Base-by-base conservation (phyloP, 1,140 invertebrate genomes). In the Megathymus violae region DNA sequence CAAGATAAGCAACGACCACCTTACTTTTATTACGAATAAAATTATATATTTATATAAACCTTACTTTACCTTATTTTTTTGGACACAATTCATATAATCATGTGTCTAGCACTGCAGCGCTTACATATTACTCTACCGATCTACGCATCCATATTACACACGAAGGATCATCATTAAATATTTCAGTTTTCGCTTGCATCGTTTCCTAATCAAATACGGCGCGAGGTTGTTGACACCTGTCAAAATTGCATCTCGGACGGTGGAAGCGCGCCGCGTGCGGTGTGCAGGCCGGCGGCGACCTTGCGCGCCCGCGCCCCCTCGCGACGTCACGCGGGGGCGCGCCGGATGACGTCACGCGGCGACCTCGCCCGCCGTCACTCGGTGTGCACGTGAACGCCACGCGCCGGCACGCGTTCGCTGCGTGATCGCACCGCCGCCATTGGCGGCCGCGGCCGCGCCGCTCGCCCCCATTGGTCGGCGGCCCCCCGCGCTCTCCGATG, bases 321-420 rank as follows among this genome's bases (percentile, higher is more conserved):
- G 51, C 67, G 71, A 88, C 81, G 82, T 81, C 85, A 84, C 64
- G 82, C 81, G 88, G 84, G 84, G 85, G 85, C 81, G 81, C 85
- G 85, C 82, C 83, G 85, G 68, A 5, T 86, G 85, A 83, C 81
- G 86, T 93, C 92, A 93, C 92, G 87, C 91, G 78, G 89, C 82
- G 84, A 84, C 88, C 82, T 85, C 82, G 82, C 73, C 70, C 73
- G 69, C 86, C 91, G 83, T 80, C 92, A 93, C 86, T 87, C 91
- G 73, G 60, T 68, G n/a, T n/a, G n/a, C n/a, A n/a, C n/a, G n/a
- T n/a, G n/a, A n/a, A n/a, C n/a, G n/a, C n/a, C n/a, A n/a, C n/a
- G n/a, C n/a, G n/a, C n/a, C n/a, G n/a, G n/a, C n/a, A n/a, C n/a
- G n/a, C n/a, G n/a, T n/a, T n/a, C n/a, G n/a, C n/a, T n/a, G n/a